Base-by-base conservation (phyloP, 1,140 invertebrate genomes). In the Choristoneura fumiferana region DNA sequence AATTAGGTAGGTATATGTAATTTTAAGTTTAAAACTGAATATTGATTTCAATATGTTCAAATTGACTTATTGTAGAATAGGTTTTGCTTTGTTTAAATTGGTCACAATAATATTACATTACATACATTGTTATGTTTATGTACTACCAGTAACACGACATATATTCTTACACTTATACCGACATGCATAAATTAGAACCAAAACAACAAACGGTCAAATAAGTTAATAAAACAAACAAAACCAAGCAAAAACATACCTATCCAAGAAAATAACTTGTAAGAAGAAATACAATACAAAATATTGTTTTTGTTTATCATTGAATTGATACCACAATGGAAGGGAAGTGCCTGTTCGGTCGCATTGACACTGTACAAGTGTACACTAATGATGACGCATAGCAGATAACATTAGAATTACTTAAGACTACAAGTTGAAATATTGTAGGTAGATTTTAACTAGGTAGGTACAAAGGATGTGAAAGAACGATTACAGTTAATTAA, bases 221-320 rank as follows among this genome's bases (percentile, higher is more conserved):
- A 80, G 78, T 86, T 84, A 83, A 76, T 76, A 78, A 74, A 78
- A 80, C 69, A 80, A 82, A 75, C 69, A 75, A 81, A 76, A 70
- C 62, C 72, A 80, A 83, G 78, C 76, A 78, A 83, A 58, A 71
- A 78, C 66, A 62, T 54, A 55, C 43, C 29, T 54, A 54, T 54
- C 34, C 52, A 49, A 22, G 22, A 49, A 49, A 49, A 22, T 18
- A 49, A 49, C 43, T 49, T 17, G 18, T 4, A 22, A 69, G 68
- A 67, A 72, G 62, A 69, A 68, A 74, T 71, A 77, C 65, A 73
- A 76, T 67, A 66, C 65, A 59, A 68, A 62, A 60, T 61, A 43
- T 61, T 63, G 43, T 17, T 49, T 12, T 33, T 49, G 43, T 49
- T 49, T 49, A 49, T 49, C 18, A 49, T 49, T 12, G 29, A 49